Conservation (phyloP, 2,113 vertebrate genomes). For the Coregonus clupeaformis region DNA sequence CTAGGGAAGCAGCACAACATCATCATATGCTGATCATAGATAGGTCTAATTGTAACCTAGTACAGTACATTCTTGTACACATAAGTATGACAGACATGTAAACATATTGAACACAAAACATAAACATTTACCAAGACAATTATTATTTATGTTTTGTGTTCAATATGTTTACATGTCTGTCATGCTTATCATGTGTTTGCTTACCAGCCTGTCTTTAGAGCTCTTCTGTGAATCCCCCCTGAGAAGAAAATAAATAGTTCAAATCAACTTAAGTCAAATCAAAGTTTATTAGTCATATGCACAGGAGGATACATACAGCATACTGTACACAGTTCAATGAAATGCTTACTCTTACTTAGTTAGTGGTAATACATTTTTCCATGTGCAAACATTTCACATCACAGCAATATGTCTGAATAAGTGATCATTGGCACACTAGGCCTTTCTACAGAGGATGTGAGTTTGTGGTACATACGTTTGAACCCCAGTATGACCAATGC, state of each 20-base stretch:
- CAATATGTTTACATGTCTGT: background rate
- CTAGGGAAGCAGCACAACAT: slow-evolving; percentile 45
- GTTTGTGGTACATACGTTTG: slow-evolving; percentile 54
- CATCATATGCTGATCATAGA: background rate
- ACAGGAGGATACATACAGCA: background rate
- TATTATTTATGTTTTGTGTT: background rate
- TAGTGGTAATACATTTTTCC: no score
- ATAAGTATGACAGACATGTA: background rate
- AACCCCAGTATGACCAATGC: slow-evolving; percentile 63
- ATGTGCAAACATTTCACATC: no score
- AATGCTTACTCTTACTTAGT: no score
- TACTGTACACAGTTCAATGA: background rate
- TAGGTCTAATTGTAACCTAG: background rate
- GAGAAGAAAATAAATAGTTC: slow-evolving; percentile 7
- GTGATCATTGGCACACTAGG: no score
- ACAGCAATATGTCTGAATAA: no score
- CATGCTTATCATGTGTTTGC: slow-evolving; percentile 7
- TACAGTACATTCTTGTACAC: background rate
- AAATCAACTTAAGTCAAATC: background rate
- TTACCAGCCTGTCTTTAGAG: slow-evolving; percentile 65
- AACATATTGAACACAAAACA: background rate
- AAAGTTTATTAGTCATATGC: background rate
- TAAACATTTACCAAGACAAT: background rate
- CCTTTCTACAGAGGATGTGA: no score
- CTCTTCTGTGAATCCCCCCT: slow-evolving; percentile 60